Percentiles rank a stretch among this genome's conserved stretches.
Conservation (phyloP, 2,113 vertebrate species). For the Ctenodactylus gundi region DNA sequence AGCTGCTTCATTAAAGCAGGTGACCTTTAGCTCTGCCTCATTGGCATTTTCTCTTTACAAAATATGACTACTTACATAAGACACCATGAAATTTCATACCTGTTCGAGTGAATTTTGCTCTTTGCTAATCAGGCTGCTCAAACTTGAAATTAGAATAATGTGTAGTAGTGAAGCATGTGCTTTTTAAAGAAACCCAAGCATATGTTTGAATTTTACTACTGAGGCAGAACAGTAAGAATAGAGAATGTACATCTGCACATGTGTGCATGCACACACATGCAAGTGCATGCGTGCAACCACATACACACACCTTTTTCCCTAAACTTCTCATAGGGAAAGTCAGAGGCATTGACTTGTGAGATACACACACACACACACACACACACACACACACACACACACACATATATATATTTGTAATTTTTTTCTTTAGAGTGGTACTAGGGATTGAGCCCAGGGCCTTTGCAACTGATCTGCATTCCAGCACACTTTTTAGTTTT, state of each 20-base stretch:
- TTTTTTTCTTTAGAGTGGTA: no score
- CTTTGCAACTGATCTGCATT: no score
- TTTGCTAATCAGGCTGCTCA: conserved; percentile 52
- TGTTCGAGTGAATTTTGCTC: conserved; percentile 56
- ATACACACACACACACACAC: no score
- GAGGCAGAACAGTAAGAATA: not conserved
- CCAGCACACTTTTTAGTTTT: no score
- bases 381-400: no score
- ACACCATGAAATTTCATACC: conserved; percentile 67
- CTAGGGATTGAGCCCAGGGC: no score
- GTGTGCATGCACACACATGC: not conserved
- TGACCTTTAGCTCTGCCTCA: conserved; percentile 76
- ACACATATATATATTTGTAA: no score
- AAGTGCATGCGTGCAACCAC: not conserved
- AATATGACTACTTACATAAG: conserved; percentile 69
- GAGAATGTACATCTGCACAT: not conserved
- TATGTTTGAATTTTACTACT: conserved; percentile 3
- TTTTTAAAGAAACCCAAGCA: conserved; percentile 39
- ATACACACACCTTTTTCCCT: not conserved
- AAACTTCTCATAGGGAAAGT: not conserved
- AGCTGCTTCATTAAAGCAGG: conserved; percentile 73
- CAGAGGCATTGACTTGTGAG: not conserved
- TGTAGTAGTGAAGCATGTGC: not conserved
- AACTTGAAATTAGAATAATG: conserved; percentile 48
- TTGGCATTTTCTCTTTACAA: conserved; percentile 72